Evolutionary conservation across 1,140 invertebrate genomes (phyloP), one percentile per base, ranked within the genome.

Genomic region (Colletes latitarsis): DNA sequence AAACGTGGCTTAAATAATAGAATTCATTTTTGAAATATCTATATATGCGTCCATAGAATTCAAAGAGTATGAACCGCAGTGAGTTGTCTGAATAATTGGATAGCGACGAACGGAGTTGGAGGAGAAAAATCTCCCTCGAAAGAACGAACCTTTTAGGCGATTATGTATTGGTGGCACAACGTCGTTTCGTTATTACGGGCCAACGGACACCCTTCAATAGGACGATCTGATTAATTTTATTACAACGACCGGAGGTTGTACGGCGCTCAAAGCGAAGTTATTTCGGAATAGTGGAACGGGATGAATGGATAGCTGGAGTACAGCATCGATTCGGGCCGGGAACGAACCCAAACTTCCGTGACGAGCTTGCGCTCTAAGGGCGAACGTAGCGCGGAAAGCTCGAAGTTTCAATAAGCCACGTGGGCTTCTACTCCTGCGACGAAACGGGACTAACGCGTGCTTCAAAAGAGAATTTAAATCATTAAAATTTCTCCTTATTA

Each of bases 321-420:
- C 82, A 77, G 78, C 91, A 92, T 92, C 89, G 91, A 92, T 92
- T 92, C 82, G 74, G 58, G 80, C 83, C 67, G 74, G 49, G 75
- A 75, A 70, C 53, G 46, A 78, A 80, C 41, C 78, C 63, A 82
- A 84, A 85, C 79, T 86, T 86, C 74, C 62, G 67, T 71, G 52
- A 21, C 52, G 88, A 82, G 88, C 81, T 81, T 91, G 90, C 90
- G 91, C 89, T n/a, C n/a, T 88, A 14, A 1, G 6, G 19, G 30
- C 15, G 5, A 68, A 49, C 19, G 60, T 57, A 86, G 70, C 77
- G 89, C 85, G 86, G 85, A 90, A 89, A 75, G 71, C 84, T 90
- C 77, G 78, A 89, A 91, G 77, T 72, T 55, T 46, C 46, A 71
- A 39, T 64, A 41, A 19, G 43, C 81, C 88, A 89, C 87, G 88